Evolutionary conservation across 2,797 vertebrate genomes (phyloP), one percentile per base, ranked within the genome.

Genomic region (Periophthalmus magnuspinnatus): DNA sequence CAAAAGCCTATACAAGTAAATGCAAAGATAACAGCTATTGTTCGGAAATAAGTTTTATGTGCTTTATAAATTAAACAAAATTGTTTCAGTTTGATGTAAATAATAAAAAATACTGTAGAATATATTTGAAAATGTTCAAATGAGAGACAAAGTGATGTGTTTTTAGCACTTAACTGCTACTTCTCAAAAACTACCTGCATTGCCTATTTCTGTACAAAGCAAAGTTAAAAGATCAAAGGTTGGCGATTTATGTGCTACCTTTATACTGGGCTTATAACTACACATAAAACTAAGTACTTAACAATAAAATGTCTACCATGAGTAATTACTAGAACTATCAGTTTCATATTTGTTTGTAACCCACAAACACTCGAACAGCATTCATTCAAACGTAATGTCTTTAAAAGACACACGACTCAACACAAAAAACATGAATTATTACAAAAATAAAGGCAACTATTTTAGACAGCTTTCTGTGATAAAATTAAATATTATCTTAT

Each of bases 391-490:
- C 62, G 28, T 32, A 48, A 65, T 33, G 16, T 65, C n/a, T 33
- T 19, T 50, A 33, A 65, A 65, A 65, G 47, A 65, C 47, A 65
- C 65, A 48, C 65, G 2, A 72, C 77, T 77, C 76, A 47, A 28
- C 58, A 59, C 36, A 71, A 65, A 41, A 62, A 68, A 65, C 83
- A 84, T 65, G 68, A 82, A 78, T 85, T 8, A 87, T 84, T 89
- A 88, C 13, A 91, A 91, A 91, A 92, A 89, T 90, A 90, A 92
- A 90, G 89, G 84, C 87, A 90, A 77, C 82, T 90, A 71, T 84
- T 78, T 74, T 87, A 65, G 68, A 73, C 77, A 82, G 62, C 55
- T 76, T 62, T 77, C 68, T 62, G 64, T 67, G 68, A 73, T 86
- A 70, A 62, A 81, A 78, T 74, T 28, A 78, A 85, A 80, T 76